Evolutionary conservation across 1,140 invertebrate species (phyloP), one percentile per base, ranked within the genome.

Genomic region (Scylla paramamosain): DNA sequence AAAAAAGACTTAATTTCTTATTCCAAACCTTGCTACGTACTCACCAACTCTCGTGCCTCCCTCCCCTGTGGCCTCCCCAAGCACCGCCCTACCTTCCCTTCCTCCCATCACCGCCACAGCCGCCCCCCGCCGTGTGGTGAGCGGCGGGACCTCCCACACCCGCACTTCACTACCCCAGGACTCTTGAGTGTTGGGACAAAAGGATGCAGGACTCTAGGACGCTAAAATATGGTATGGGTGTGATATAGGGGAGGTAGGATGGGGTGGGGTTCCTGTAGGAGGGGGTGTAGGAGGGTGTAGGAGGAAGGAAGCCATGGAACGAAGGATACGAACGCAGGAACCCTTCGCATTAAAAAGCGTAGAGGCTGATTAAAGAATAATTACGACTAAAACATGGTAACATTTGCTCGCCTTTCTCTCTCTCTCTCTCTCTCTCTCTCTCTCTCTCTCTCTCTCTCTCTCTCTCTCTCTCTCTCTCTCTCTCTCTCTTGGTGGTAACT

Each of bases 341-440:
- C 95, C 93, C 92, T 59, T 67, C 93, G 95, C 95, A 95, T 95
- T 95, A 95, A 95, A 95, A 95, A 94, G 93, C 95, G 93, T 93
- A 94, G 93, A 91, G 93, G 89, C 95, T 95, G 95, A 95, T 95
- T 95, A 95, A 95, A 95, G 95, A 95, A 95, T 95, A 94, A 95
- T 95, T 95, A 95, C 93, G 95, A 77, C 82, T 95, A 94, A 95
- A 94, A 95, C 95, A 95, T 93, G 77, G 95, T 95, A 95, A 95
- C 95, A 95, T 95, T 95, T 95, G 95, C 95, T 93, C 95, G 46
- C 88, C 88, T 77, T 77, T 88, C 20, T 77, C n/a, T 20, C 20
- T n/a, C 67, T 28, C 67, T 28, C 67, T 25, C 67, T 88, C 67
- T 28, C n/a, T 28, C 67, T 77, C 20, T 77, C 67, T 77, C 52